Base-by-base conservation (phyloP, 2,888 invertebrate genomes). In the Dasysyrphus albostriatus region DNA sequence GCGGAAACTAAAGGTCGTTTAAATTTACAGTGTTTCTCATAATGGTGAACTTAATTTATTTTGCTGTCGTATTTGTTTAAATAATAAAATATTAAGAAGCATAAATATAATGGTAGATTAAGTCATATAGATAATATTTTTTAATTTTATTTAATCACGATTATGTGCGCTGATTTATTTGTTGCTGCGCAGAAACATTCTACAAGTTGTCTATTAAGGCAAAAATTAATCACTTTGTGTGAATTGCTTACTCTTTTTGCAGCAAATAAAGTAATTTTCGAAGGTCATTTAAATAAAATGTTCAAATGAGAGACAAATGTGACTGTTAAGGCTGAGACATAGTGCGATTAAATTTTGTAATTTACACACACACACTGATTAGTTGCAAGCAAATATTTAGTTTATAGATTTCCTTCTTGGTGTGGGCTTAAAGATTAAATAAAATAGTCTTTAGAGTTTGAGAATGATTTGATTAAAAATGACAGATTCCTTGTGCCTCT, bases 251-350 rank as follows among this genome's bases (percentile, higher is more conserved):
- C 39, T 69, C 54, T 58, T 81, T 39, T 81, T 39, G 51, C 34
- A 70, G 51, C 61, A 74, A 74, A 85, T 81, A 82, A 70, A 85
- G 82, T 70, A 58, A 78, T 82, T 74, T 77, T 58, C 82, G 82
- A 82, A 85, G 85, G 85, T 74, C 74, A 58, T 58, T 74, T 51
- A 69, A 81, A 78, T 82, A 70, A 77, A 73, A 49, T 61, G 39
- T 51, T 47, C 32, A 65, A 65, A 65, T 65, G 19, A 65, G 65
- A 16, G 24, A 32, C 32, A 65, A 58, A 59, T 58, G 34, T n/a
- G 34, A 58, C 32, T 58, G n/a, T 32, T 16, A 34, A 34, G 34
- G 10, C 16, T 34, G 34, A 16, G 32, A 59, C 12, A 12, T 12
- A 59, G 16, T 16, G 4, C 37, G 37, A 58, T 16, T n/a, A 5